Percentiles rank a stretch among this genome's conserved stretches.
Conservation (phyloP, 2,113 vertebrate genomes). For the Antechinus flavipes region DNA sequence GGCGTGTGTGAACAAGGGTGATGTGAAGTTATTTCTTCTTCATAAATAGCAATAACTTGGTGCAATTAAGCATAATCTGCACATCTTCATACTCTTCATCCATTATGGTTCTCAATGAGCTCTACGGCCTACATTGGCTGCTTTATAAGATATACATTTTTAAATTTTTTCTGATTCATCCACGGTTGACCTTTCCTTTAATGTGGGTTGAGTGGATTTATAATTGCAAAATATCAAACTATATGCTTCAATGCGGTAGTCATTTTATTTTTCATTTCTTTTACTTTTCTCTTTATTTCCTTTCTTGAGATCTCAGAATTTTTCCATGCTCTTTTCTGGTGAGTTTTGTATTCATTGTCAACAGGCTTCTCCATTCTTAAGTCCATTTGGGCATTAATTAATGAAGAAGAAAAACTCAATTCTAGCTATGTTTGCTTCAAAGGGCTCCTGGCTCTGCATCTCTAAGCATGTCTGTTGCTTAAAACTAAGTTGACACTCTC, state of each 20-base stretch:
- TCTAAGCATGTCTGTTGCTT: not conserved
- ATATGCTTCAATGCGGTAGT: not conserved
- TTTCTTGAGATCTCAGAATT: not conserved
- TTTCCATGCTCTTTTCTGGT: not conserved
- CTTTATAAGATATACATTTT: not conserved
- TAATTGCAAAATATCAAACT: not conserved
- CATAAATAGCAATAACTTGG: not conserved
- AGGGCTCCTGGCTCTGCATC: not conserved
- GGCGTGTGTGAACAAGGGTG: not conserved
- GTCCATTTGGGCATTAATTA: not conserved
- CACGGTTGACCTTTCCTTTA: constrained; percentile 6
- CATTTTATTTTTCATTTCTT: not conserved
- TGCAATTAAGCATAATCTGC: not conserved
- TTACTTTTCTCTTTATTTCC: not conserved
- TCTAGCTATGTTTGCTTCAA: accelerated
- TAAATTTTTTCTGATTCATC: not conserved
- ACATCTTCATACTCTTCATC: constrained; percentile 6
- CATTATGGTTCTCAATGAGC: not conserved
- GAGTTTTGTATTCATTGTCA: not conserved
- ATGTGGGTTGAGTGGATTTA: not conserved
- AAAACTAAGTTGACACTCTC: no score
- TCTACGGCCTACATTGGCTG: not conserved
- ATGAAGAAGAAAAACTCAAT: not conserved
- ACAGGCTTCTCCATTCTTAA: not conserved
- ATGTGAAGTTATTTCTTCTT: not conserved